Base-by-base conservation (phyloP, 2,113 vertebrate species). In the Galbula dea region DNA sequence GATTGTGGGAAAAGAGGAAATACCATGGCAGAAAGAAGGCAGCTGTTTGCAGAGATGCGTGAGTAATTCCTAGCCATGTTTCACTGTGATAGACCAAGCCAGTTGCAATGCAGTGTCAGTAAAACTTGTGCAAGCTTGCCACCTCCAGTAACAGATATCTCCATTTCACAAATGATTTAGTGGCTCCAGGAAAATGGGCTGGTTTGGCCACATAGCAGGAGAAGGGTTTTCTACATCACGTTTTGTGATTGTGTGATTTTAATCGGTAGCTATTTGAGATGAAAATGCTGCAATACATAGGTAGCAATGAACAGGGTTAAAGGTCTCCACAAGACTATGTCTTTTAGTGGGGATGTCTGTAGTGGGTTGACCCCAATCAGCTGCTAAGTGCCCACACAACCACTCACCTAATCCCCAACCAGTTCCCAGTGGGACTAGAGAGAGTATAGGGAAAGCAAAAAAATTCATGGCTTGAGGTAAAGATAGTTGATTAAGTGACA, bases 21-120 rank as follows among this genome's bases (percentile, higher is more conserved):
- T 98, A 99, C 97, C 98, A 99, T 99, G 99, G 99, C 99, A 97
- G 99, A 99, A 97, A 98, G 99, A 98, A 98, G 99, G 98, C 99
- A 99, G 98, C 98, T 99, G 97, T 99, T 99, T 98, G 99, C 99
- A 96, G 99, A 99, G 97, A 99, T 99, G 99, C 99, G 99, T 99
- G 98, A 99, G 99, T 99, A 95, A 89, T 94, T 96, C 88, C 55
- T 55, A 71, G 74, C 77, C 79, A 81, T 92, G 74, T 51, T 94
- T 91, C 29, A 11, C 62, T 92, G 48, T 87, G 87, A 73, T 85
- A 95, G 83, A 85, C 83, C n/a, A 90, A 83, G 90, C 46, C 86
- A 81, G 71, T 86, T 93, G 80, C 61, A 88, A 32, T 81, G 69
- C 84, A 91, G 9, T 63, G 49, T 66, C 66, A 59, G 63, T 85